These are phyloP conservation scores for Melanotaenia parkinsoni DNA, from an alignment of 2,797 vertebrate species.

Conservation along the genomic window DNA sequence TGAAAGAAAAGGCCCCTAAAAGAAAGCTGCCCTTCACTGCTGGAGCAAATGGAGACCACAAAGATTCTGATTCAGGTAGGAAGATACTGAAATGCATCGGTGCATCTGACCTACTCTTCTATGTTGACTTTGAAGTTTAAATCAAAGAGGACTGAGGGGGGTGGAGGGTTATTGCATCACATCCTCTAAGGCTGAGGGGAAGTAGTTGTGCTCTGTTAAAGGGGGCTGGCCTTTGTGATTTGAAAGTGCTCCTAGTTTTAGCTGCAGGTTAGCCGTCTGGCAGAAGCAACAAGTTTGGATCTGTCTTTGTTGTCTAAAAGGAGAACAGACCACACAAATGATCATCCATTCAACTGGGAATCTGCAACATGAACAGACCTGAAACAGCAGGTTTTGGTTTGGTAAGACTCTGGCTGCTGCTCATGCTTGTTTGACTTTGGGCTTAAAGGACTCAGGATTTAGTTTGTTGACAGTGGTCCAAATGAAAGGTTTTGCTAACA, in stretches of 20 bases:
- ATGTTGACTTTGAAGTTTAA: slow-evolving; percentile 37
- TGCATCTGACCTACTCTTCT: slow-evolving; percentile 1
- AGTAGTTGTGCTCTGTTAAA: slow-evolving; percentile 47
- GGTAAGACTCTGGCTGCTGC: slow-evolving; percentile 64
- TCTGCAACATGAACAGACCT: slow-evolving; percentile 53
- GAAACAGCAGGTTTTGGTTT: slow-evolving; percentile 41
- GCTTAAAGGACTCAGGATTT: slow-evolving; percentile 57
- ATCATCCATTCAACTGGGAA: slow-evolving; percentile 50
- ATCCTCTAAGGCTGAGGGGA: slow-evolving; percentile 50
- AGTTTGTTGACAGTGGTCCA: slow-evolving; percentile 66
- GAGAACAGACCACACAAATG: slow-evolving; percentile 40
- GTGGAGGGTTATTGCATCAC: slow-evolving; percentile 33
- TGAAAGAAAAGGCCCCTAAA: slow-evolving; percentile 97
- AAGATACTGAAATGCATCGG: background rate
- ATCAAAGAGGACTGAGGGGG: slow-evolving; percentile 13
- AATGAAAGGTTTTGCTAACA: slow-evolving; percentile 48
- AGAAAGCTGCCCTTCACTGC: slow-evolving; percentile 97
- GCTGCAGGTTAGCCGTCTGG: slow-evolving; percentile 32
- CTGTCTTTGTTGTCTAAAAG: slow-evolving; percentile 27
- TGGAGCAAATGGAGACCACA: slow-evolving; percentile 99
- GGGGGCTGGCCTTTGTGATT: slow-evolving; percentile 34
- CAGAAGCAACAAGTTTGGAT: slow-evolving; percentile 23
- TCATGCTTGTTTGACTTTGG: slow-evolving; percentile 66
- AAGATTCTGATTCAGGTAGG: slow-evolving; percentile 98
- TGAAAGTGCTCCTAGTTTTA: slow-evolving; percentile 18